Evolutionary conservation across 2,797 vertebrate genomes (phyloP).

Genomic region (Hafferia zeledoni): DNA sequence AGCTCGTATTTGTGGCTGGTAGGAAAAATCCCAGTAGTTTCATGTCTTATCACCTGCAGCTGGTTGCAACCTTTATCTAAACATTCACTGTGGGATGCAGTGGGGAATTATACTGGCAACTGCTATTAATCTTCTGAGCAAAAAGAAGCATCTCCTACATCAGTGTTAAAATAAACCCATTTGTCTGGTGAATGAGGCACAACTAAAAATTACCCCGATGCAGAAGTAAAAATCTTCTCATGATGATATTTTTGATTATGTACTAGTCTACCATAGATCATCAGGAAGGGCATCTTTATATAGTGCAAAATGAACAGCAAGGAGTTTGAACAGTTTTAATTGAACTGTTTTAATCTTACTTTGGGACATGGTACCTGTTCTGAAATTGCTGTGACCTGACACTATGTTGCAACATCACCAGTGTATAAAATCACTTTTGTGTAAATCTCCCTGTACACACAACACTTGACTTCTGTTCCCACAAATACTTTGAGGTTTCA

Average conservation of each 20-base stretch:
- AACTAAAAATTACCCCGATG: not conserved
- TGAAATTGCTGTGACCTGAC: not conserved
- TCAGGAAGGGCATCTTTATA: not conserved
- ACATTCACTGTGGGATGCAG: not conserved
- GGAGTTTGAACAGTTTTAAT: not conserved
- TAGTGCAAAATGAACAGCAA: not conserved
- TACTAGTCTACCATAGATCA: not conserved
- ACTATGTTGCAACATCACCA: rapidly evolving
- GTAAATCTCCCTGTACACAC: rapidly evolving
- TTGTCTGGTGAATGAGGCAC: constrained; percentile 46
- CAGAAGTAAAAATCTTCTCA: constrained; percentile 10
- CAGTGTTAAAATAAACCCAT: constrained; percentile 28
- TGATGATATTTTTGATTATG: not conserved
- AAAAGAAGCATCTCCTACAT: constrained; percentile 21
- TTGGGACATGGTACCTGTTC: not conserved
- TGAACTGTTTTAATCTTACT: not conserved
- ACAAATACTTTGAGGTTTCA: not conserved
- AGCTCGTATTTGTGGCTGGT: not conserved
- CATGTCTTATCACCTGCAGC: constrained; percentile 12
- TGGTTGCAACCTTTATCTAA: constrained; percentile 43
- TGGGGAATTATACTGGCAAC: constrained; percentile 14
- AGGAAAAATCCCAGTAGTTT: not conserved
- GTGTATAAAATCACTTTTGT: not conserved
- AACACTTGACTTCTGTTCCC: not conserved
- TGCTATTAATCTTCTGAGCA: constrained; percentile 39